Evolutionary conservation across 2,888 invertebrate genomes (phyloP).

Genomic region (Orthosia cruda): DNA sequence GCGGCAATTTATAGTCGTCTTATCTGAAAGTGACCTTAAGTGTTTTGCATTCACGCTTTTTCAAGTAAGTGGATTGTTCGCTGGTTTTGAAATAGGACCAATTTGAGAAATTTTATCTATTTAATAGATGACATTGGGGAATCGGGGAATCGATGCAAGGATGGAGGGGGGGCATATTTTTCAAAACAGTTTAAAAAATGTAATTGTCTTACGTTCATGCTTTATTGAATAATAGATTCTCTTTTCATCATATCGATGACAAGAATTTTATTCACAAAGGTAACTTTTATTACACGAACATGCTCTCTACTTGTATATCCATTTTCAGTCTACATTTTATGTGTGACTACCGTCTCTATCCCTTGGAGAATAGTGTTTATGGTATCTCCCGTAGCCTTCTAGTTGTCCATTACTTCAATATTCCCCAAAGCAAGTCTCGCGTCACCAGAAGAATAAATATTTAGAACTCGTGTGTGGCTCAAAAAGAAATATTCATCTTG

Average conservation of each 20-base stretch:
- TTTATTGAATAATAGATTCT: not conserved
- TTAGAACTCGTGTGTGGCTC: slow-evolving; percentile 16
- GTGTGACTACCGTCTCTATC: slow-evolving; percentile 10
- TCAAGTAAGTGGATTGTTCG: not conserved
- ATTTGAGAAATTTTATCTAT: too few species aligned
- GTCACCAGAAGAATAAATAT: slow-evolving; percentile 50
- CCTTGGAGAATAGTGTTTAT: slow-evolving; percentile 48
- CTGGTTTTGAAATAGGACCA: not conserved
- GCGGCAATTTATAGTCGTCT: slow-evolving; percentile 46
- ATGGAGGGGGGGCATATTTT: too few species aligned
- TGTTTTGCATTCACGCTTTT: slow-evolving; percentile 11
- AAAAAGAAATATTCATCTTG: slow-evolving; percentile 14
- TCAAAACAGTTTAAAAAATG: not conserved
- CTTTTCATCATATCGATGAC: not conserved
- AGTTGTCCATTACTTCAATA: slow-evolving; percentile 58
- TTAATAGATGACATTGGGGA: too few species aligned
- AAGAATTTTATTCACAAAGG: slow-evolving; percentile 20
- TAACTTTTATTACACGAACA: slow-evolving; percentile 2
- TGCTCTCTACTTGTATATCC: slow-evolving; percentile 34
- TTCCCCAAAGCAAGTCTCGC: slow-evolving; percentile 46
- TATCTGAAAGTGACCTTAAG: slow-evolving; percentile 35
- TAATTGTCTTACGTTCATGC: not conserved
- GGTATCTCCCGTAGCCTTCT: slow-evolving; percentile 27
- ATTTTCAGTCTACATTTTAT: slow-evolving; percentile 40
- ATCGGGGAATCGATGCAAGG: too few species aligned